Conservation (phyloP, 2,888 invertebrate genomes). For the Alloscopus bannaensis region DNA sequence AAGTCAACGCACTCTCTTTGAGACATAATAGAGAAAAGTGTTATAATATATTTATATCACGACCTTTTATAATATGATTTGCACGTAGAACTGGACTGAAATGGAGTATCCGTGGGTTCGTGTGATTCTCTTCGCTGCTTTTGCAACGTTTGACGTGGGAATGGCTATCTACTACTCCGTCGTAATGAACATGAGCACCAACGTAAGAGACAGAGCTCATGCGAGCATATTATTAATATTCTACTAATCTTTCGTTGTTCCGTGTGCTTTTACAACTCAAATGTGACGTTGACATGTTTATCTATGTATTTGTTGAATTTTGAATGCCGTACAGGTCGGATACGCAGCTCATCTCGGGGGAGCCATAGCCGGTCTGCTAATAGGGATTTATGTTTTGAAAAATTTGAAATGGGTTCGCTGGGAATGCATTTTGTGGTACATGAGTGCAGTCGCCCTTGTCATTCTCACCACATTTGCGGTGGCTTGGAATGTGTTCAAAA, state of each 20-base stretch:
- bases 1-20: not conserved
- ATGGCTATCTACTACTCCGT: slow-evolving; percentile 94
- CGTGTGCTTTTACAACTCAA: not conserved
- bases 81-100: slow-evolving; percentile 92
- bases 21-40: too few species aligned
- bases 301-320: not conserved
- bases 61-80: not conserved
- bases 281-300: too few species aligned
- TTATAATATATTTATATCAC: too few species aligned
- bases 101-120: slow-evolving; percentile 91
- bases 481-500: slow-evolving; percentile 81
- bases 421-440: slow-evolving; percentile 90
- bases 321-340: slow-evolving; percentile 81
- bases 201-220: slow-evolving; percentile 74
- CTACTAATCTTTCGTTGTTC: not conserved
- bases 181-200: slow-evolving; percentile 81
- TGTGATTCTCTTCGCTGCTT: slow-evolving; percentile 82
- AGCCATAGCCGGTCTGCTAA: slow-evolving; percentile 85
- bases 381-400: slow-evolving; percentile 86
- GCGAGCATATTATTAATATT: too few species aligned
- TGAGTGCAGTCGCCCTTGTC: slow-evolving; percentile 83
- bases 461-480: slow-evolving; percentile 84
- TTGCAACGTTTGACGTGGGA: slow-evolving; percentile 90
- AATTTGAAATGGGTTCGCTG: slow-evolving; percentile 87
- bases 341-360: slow-evolving; percentile 97